phyloP scores from a whole-genome alignment of 1,140 invertebrate genomes.

The Phymastichus coffea region DNA sequence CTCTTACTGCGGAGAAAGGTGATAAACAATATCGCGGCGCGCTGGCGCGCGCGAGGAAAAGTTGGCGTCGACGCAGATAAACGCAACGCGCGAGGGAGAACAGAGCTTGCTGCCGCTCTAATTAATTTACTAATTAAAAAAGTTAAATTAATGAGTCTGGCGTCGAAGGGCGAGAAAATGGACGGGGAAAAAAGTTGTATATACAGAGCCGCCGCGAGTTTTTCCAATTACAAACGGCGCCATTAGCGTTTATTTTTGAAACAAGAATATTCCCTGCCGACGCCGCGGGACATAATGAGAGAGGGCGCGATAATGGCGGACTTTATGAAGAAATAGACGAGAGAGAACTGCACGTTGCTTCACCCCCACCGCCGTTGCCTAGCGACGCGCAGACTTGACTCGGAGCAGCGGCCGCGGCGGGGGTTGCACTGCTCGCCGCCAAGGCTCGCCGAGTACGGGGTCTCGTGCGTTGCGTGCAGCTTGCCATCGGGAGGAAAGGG shows the following conservation, averaged over 20 bases:
- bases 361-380: not conserved
- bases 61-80: not conserved
- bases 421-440: too few species aligned
- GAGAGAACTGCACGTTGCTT: constrained; percentile 33
- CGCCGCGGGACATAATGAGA: constrained; percentile 49
- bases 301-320: constrained; percentile 54
- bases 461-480: too few species aligned
- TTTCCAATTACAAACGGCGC: constrained; percentile 52
- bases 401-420: too few species aligned
- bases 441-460: too few species aligned
- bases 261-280: constrained; percentile 50
- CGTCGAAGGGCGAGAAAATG: constrained; percentile 21
- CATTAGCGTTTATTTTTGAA: constrained; percentile 52
- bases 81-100: not conserved
- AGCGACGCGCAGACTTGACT: too few species aligned
- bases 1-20: too few species aligned
- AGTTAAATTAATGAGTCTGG: constrained; percentile 27
- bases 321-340: constrained; percentile 57
- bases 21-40: not conserved
- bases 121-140: constrained; percentile 31
- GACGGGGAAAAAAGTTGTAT: not conserved
- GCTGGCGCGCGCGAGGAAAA: not conserved
- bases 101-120: constrained; percentile 1
- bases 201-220: constrained; percentile 33
- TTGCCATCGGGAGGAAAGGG: constrained; percentile 11